Percentiles rank a stretch among this genome's conserved stretches.
phyloP scores from a whole-genome alignment of 2,888 invertebrate species.

The Pelosia muscerda region DNA sequence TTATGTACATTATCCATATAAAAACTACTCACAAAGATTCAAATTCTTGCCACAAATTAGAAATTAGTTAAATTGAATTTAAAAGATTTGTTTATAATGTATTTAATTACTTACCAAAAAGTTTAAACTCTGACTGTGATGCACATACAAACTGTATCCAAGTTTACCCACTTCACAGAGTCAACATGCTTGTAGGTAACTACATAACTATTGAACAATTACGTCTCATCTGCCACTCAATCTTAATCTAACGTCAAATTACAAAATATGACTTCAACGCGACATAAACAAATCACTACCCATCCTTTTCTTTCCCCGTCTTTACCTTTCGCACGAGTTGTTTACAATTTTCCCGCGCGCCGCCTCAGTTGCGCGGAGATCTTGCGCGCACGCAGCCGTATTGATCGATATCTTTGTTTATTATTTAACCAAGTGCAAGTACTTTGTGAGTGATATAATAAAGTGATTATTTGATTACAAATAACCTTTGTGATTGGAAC shows the following conservation, averaged over 20 bases:
- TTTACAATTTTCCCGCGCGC: slow-evolving; percentile 73
- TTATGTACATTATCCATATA: too few relatives aligned
- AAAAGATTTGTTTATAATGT: too few relatives aligned
- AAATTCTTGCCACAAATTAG: too few relatives aligned
- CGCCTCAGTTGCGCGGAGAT: slow-evolving; percentile 60
- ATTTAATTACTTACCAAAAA: too few relatives aligned
- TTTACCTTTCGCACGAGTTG: slow-evolving; percentile 61
- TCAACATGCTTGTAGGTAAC: background rate
- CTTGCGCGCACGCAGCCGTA: slow-evolving; percentile 66
- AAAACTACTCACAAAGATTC: too few relatives aligned
- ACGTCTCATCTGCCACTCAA: slow-evolving; percentile 14
- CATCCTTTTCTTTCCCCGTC: slow-evolving; percentile 58
- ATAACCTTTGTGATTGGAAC: slow-evolving; percentile 36
- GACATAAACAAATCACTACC: slow-evolving; percentile 59
- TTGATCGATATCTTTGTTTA: slow-evolving; percentile 51
- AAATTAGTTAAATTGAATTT: too few relatives aligned
- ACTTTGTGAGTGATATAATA: slow-evolving; percentile 29
- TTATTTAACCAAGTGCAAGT: slow-evolving; percentile 27
- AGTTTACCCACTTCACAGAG: slow-evolving; percentile 1
- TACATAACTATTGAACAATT: background rate
- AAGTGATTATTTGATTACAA: slow-evolving; percentile 48
- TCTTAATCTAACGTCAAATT: slow-evolving; percentile 55
- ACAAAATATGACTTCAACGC: slow-evolving; percentile 52
- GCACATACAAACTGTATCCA: too few relatives aligned
- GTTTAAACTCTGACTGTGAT: too few relatives aligned